Conservation (phyloP, 2,888 invertebrate genomes). For the Ichneumoninae sp. region DNA sequence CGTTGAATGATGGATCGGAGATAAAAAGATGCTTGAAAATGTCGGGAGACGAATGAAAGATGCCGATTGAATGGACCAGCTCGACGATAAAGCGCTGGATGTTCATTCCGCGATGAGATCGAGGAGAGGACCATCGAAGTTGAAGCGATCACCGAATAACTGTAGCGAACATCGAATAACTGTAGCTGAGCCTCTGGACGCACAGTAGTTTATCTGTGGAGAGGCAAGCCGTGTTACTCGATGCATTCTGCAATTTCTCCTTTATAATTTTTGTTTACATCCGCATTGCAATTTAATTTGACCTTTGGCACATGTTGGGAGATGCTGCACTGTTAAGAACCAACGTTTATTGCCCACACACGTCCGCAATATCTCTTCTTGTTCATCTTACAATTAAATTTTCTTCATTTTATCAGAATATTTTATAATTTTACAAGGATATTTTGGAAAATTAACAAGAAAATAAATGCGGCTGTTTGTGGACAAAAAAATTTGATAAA, state of each 20-base stretch:
- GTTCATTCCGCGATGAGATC: neutral
- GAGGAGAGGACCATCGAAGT: neutral
- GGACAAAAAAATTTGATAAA: too few relatives aligned
- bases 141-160: neutral
- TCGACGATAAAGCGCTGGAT: neutral
- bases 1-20: slow-evolving; percentile 74
- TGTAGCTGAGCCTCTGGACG: neutral
- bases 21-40: slow-evolving; percentile 77
- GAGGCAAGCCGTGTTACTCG: neutral
- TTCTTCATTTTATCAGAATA: too few relatives aligned
- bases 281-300: too few relatives aligned
- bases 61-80: neutral
- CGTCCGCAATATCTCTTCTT: too few relatives aligned
- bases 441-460: too few relatives aligned
- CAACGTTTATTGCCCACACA: too few relatives aligned
- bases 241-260: neutral
- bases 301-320: too few relatives aligned
- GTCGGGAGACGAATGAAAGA: slow-evolving; percentile 15
- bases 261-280: neutral
- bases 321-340: too few relatives aligned
- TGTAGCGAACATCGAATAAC: neutral
- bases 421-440: too few relatives aligned
- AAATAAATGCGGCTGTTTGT: too few relatives aligned
- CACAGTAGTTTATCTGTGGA: neutral
- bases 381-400: neutral